Evolutionary conservation across 1,140 invertebrate genomes (phyloP), one percentile per base, ranked within the genome.

Genomic region (Drosophila sucinea): DNA sequence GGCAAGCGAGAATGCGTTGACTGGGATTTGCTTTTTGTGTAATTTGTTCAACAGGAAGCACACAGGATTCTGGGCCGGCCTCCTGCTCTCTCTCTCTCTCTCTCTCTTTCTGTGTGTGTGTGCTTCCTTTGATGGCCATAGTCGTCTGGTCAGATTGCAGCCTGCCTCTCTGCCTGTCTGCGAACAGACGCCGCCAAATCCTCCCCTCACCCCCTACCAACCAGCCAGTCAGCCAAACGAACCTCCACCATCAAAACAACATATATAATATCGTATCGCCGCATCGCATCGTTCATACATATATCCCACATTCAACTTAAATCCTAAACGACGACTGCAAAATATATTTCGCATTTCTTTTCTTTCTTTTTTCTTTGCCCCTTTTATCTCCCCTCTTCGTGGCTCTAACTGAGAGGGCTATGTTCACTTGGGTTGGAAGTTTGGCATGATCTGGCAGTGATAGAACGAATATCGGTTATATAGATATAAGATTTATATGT

Each of bases 321-420:
- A 77, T 77, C 66, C 73, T 77, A 77, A 77, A 77, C 74, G 74
- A 77, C 73, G 74, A 70, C 73, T 55, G 63, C 63, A 73, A 79
- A 76, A 73, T 66, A 74, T 85, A 70, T 76, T 58, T 64, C 63
- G 64, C 70, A 41, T 73, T 85, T 30, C 17, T 29, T 56, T 68
- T 74, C 68, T 65, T 71, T 64, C 23, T 65, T 33, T 56, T 17
- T 11, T 33, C 4, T 33, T 63, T 60, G 40, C 55, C 47, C 55
- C 10, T 5, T n/a, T 1, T 4, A 4, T 56, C 68, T 64, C 47
- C 56, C 41, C 57, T 33, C 63, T 80, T 69, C 63, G 64, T 17
- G 23, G 7, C 8, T 51, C 25, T 44, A 23, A 5, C 1, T 7
- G 7, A 47, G 25, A 23, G 2, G 23, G 23, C 7, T 51, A 27